These are phyloP conservation scores for Proisotoma minuta DNA, from an alignment of 2,888 invertebrate genomes.

Conservation along the genomic window DNA sequence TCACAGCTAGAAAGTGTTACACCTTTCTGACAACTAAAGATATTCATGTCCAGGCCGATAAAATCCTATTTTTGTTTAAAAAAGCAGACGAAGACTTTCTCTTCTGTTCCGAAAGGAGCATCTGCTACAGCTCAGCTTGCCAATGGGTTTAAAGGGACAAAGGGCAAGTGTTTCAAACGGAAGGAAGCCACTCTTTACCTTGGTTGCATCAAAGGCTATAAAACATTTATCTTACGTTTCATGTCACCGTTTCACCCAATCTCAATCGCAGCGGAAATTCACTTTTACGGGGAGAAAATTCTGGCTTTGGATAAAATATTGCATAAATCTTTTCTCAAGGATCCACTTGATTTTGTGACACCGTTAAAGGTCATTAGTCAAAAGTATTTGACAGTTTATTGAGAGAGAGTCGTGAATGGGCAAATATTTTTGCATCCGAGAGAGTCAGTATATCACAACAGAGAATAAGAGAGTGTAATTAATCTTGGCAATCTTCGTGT, in stretches of 20 bases:
- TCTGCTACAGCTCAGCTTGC: neutral
- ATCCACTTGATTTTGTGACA: neutral
- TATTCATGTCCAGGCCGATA: neutral
- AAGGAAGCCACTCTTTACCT: too few species aligned
- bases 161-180: too few species aligned
- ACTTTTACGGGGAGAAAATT: too few species aligned
- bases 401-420: neutral
- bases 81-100: neutral
- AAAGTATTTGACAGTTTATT: neutral
- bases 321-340: conserved; percentile 1
- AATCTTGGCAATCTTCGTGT: neutral
- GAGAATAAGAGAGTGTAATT: too few species aligned
- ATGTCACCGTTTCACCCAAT: neutral
- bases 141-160: neutral
- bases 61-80: too few species aligned
- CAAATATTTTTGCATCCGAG: too few species aligned
- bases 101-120: neutral
- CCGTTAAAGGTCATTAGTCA: neutral
- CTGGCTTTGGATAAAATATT: neutral
- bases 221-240: neutral
- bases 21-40: neutral
- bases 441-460: too few species aligned
- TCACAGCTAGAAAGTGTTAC: neutral
- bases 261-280: neutral
- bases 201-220: too few species aligned